Base-by-base conservation (phyloP, 2,888 invertebrate genomes). In the Girardia tigrina region DNA sequence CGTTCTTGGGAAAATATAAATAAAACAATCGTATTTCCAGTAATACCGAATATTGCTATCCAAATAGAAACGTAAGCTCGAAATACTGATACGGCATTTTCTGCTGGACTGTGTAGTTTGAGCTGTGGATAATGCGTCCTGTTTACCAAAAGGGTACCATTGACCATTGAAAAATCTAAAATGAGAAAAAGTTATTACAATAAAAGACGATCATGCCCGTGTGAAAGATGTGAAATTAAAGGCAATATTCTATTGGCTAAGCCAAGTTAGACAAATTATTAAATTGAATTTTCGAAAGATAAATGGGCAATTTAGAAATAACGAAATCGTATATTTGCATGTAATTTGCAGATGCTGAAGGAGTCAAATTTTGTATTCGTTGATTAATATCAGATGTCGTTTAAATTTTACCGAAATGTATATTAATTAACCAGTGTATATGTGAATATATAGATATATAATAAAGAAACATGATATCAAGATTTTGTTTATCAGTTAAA, bases 11-110 rank as follows among this genome's bases (percentile, higher is more conserved):
- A 6, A 36, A 76, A 76, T 2, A 76, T 71, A 16, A 70, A 16
- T 4, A 76, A 29, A n/a, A 76, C 71, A 16, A 76, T 27, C 12
- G 29, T 16, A 29, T 76, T 76, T 70, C 76, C 76, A 6, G 76
- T 70, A 8, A 76, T 28, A n/a, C 76, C 76, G 4, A 73, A 26
- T 8, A 76, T 26, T n/a, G 70, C 36, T 6, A 76, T 70, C 14
- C 69, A 16, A 26, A 75, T 69, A 4, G 75, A 76, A 16, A 76
- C 26, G 70, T 29, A 76, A 26, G 74, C 76, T n/a, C 76, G 36
- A 29, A 29, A 76, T 4, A 28, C 26, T 42, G n/a, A n/a, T 20
- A 56, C 56, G n/a, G 56, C 4, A n/a, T 20, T 16, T 56, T 56
- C 56, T 8, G 56, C n/a, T 12, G n/a, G 2, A 56, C 56, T 56